Evolutionary conservation across 2,888 invertebrate genomes (phyloP), one percentile per base, ranked within the genome.

Genomic region (Cetonia aurata): DNA sequence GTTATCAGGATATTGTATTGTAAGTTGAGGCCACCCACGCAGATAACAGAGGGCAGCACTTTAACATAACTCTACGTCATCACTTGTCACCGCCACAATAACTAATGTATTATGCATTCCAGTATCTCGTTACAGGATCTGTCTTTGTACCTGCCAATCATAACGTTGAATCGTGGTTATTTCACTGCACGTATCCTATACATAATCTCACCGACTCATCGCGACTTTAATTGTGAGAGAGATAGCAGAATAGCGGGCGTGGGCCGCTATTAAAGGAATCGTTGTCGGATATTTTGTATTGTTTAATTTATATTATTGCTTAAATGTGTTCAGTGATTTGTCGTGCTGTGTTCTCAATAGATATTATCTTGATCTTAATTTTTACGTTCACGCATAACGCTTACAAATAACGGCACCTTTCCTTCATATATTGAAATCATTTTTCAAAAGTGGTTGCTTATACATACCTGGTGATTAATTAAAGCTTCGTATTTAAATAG

Each of bases 81-180:
- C 82, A 81, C 81, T 81, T 81, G 81, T 81, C 81, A 80, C 77
- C 75, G 70, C 68, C 76, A 81, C 80, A 81, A 81, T 80, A 80
- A 79, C 78, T 80, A 78, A 81, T 82, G 79, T 77, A 80, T 82
- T 80, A 82, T 82, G 80, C 79, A 82, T 81, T 75, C 69, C 71
- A 74, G 71, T 80, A 80, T 80, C 80, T 77, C 74, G 68, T 71
- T 75, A 75, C 73, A 75, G 77, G 77, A 79, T 79, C 80, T 79
- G 78, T 79, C 79, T 76, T 74, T 75, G 75, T 75, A 75, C 74
- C 73, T 76, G 80, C 79, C 80, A 80, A 81, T 80, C 80, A 80
- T 74, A 75, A 72, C 72, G 71, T 69, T 69, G 71, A 37, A 31
- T 50, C 44, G 65, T 33, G 33, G 62, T 37, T 41, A 46, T 53